Base-by-base conservation (phyloP, 2,797 vertebrate species). In the Anomalospiza imberbis region DNA sequence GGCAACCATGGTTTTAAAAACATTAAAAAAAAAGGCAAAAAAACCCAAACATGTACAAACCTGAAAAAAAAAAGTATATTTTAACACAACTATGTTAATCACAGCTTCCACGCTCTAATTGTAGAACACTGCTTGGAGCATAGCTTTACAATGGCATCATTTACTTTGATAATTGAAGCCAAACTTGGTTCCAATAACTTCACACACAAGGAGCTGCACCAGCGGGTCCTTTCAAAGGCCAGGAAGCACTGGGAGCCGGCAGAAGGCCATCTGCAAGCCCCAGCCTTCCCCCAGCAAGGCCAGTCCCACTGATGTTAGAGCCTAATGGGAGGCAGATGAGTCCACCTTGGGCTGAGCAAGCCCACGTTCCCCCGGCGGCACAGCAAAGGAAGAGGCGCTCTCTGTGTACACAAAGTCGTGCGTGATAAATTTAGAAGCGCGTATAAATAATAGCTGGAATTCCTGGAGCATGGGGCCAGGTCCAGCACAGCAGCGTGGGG, bases 181-280 rank as follows among this genome's bases (percentile, higher is more conserved):
- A 98, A 98, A 97, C 95, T 94, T 47, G 79, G 93, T 91, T 94
- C 95, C 96, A 96, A 80, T 61, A 96, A 95, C 95, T 97, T 89
- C 32, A 40, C 95, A 88, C 89, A 94, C 86, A 68, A 87, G 83
- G 44, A 77, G 84, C 96, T 97, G 97, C 96, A 97, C 97, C 91
- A 79, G 98, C 79, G n/a, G 97, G 98, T 96, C 96, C 98, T 97
- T 98, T 98, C 98, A 98, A 98, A 98, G 98, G 96, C 91, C 98
- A 97, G 98, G 98, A 98, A 98, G 98, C 97, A 20, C 97, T 88
- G 85, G 96, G 92, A 98, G 97, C 98, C 97, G 93, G 98, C 97
- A 98, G 97, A 98, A 97, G 96, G 97, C 98, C 97, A 97, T 95
- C 97, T 97, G 96, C 98, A 87, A 98, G 98, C 97, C 97, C 97